These are phyloP conservation scores for Orbicella faveolata DNA, from an alignment of 64 coral and sea anemone genomes.

Conservation along the genomic window DNA sequence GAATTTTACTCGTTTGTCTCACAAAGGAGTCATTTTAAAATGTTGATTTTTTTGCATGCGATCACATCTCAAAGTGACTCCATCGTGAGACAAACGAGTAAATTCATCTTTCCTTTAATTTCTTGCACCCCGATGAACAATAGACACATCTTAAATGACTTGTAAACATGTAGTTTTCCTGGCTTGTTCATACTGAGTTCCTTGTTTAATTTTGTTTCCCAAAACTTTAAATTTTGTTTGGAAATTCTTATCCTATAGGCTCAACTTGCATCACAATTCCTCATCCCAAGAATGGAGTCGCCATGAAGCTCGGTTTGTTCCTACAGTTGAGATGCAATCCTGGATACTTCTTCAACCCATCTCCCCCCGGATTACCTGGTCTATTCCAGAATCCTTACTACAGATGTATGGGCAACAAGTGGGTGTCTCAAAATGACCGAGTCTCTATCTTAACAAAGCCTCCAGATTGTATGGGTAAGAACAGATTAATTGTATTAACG, in stretches of 20 bases:
- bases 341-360: conserved; percentile 66
- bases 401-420: conserved; percentile 38
- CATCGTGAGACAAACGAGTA: no score
- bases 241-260: conserved; percentile 10
- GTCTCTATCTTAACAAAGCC: conserved; percentile 36
- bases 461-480: conserved; percentile 80
- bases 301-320: background rate
- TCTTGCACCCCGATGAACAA: no score
- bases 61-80: no score
- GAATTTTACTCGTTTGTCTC: no score
- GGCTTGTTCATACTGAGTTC: no score
- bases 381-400: conserved; percentile 15
- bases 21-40: no score
- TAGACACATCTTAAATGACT: no score
- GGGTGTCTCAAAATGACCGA: background rate
- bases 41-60: no score
- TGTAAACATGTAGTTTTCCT: no score
- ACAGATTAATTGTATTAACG: background rate
- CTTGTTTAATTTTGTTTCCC: no score
- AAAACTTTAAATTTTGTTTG: background rate
- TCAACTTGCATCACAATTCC: background rate
- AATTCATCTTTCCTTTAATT: no score
- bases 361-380: conserved; percentile 1
- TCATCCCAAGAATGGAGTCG: conserved; percentile 60
- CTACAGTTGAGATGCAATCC: conserved; percentile 39